Evolutionary conservation across 2,888 invertebrate genomes (phyloP).

Genomic region (Osedax frankpressi): DNA sequence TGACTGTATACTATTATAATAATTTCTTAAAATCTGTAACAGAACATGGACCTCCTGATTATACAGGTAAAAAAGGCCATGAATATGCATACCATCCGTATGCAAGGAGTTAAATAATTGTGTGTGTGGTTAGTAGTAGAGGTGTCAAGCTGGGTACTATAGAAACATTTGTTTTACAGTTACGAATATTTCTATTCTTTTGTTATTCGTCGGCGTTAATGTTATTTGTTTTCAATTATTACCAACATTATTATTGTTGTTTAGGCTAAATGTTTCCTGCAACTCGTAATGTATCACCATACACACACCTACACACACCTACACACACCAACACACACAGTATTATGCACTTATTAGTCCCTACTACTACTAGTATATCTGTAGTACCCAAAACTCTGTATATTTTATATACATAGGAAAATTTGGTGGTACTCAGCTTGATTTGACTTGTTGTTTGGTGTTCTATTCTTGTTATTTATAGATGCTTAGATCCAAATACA

Average conservation of each 20-base stretch:
- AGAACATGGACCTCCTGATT: not conserved
- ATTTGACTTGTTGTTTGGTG: slow-evolving; percentile 11
- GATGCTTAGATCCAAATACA: not conserved
- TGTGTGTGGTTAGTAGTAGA: not conserved
- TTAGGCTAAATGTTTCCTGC: not conserved
- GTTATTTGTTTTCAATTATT: not conserved
- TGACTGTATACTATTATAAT: too few relatives aligned
- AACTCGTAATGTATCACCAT: not conserved
- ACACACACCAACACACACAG: not conserved
- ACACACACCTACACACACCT: not conserved
- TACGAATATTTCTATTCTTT: too few relatives aligned
- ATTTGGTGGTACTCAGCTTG: not conserved
- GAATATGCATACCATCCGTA: slow-evolving; percentile 4
- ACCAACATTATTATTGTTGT: not conserved
- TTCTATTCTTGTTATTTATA: not conserved
- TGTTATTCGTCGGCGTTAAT: not conserved
- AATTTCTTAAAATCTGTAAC: not conserved
- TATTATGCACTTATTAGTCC: not conserved
- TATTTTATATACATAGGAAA: too few relatives aligned
- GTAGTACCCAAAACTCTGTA: too few relatives aligned
- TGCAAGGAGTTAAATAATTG: not conserved
- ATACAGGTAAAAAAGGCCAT: not conserved
- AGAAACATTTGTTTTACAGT: too few relatives aligned
- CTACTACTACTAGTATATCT: not conserved
- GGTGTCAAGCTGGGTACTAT: not conserved